These are phyloP conservation scores for Pyrgus malvae DNA, from an alignment of 2,888 invertebrate species.

Conservation along the genomic window DNA sequence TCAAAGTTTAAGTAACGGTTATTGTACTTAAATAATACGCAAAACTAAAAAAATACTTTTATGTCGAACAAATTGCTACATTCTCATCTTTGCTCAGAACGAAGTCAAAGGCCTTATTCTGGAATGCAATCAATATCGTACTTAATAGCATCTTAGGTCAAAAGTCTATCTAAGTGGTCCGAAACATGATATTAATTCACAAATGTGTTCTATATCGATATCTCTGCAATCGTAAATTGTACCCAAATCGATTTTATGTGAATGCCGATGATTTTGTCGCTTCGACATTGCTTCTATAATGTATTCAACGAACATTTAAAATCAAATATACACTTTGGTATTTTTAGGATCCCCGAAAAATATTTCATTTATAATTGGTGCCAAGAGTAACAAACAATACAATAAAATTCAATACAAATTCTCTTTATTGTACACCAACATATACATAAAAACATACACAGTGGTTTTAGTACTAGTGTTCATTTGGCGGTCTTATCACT, in stretches of 20 bases:
- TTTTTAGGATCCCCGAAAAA: not conserved
- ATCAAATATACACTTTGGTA: not conserved
- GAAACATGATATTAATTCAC: conserved; percentile 15
- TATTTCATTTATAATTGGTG: not conserved
- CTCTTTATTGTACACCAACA: too few species aligned
- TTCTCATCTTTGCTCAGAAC: not conserved
- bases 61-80: not conserved
- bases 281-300: conserved; percentile 7
- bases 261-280: conserved; percentile 4
- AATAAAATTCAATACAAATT: not conserved
- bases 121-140: conserved; percentile 20
- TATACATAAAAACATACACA: too few species aligned
- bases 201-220: conserved; percentile 21
- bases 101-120: conserved; percentile 4
- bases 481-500: too few species aligned
- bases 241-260: conserved; percentile 20
- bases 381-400: too few species aligned
- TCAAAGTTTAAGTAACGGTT: too few species aligned
- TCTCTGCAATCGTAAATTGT: conserved; percentile 20
- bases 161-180: conserved; percentile 17
- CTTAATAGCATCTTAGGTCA: conserved; percentile 24
- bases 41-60: not conserved
- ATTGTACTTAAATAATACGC: too few species aligned
- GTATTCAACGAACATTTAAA: conserved; percentile 5
- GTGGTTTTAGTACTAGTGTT: too few species aligned